Base-by-base conservation (phyloP, 2,113 vertebrate species). In the Otus sunia region DNA sequence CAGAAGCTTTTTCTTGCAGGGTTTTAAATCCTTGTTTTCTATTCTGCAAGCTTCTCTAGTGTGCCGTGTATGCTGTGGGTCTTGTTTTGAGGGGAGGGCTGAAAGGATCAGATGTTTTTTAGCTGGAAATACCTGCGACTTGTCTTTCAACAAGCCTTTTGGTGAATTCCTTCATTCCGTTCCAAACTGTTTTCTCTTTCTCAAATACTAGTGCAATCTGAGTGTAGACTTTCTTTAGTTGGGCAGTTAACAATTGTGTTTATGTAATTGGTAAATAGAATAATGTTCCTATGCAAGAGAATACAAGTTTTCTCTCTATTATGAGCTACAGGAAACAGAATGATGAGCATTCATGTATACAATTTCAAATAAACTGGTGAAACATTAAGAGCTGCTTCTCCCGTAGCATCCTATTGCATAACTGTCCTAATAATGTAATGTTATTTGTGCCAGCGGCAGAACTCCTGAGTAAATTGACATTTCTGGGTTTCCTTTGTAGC, bases 401-500 rank as follows among this genome's bases (percentile, higher is more conserved):
- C 45, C 34, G n/a, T 6, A 29, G 64, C 68, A 1, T 53, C 9
- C 34, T 34, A 0, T 26, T 25, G n/a, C 9, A 4, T 4, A 23
- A 10, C 26, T 30, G 22, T 25, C 16, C 25, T 43, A 5, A 36
- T 14, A 9, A 23, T 22, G 14, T 5, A 9, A 3, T 60, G 30
- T 8, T 34, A 15, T 22, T 34, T 36, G 50, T 79, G 34, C 60
- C 29, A 59, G 53, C n/a, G 56, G 39, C 29, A 16, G 39, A 30
- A 3, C n/a, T n/a, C 9, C 2, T 3, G 21, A 6, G 8, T 82
- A 27, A 43, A 13, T 4, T 2, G 2, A 34, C 52, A 0, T 66
- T 90, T 50, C 30, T 93, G 93, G 15, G 3, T 85, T 96, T 60
- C 41, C 58, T 10, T 96, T 97, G 27, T 86, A 99, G 99, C 99